These are phyloP conservation scores for Temnothorax rugatulus DNA, from an alignment of 2,888 invertebrate species.

Conservation along the genomic window DNA sequence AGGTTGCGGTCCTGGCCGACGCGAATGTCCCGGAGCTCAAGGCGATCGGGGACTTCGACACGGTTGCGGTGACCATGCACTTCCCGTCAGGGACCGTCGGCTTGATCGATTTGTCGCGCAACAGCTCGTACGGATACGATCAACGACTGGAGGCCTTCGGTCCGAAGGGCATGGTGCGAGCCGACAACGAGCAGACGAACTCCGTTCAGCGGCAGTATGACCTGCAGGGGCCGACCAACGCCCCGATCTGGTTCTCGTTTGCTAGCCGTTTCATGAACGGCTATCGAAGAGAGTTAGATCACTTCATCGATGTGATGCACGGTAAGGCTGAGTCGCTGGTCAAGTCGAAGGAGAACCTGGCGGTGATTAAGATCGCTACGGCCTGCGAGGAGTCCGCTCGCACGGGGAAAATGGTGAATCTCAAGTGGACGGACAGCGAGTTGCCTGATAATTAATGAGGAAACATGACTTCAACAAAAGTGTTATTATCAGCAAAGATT, in stretches of 20 bases:
- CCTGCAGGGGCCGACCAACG: slow-evolving; percentile 84
- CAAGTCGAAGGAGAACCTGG: slow-evolving; percentile 87
- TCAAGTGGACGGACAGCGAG: slow-evolving; percentile 87
- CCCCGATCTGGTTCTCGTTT: slow-evolving; percentile 89
- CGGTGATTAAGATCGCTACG: slow-evolving; percentile 88
- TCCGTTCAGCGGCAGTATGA: slow-evolving; percentile 86
- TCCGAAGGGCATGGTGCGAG: slow-evolving; percentile 88
- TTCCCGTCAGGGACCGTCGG: slow-evolving; percentile 90
- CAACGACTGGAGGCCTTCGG: slow-evolving; percentile 90
- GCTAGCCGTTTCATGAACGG: slow-evolving; percentile 88
- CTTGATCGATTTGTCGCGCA: slow-evolving; percentile 89
- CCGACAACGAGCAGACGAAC: slow-evolving; percentile 88
- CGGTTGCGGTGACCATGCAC: slow-evolving; percentile 88
- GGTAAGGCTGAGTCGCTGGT: slow-evolving; percentile 86
- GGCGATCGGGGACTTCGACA: slow-evolving; percentile 89
- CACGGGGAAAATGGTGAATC: slow-evolving; percentile 87
- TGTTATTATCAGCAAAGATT: not conserved
- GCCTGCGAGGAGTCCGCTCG: slow-evolving; percentile 88
- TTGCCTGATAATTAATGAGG: slow-evolving; percentile 79
- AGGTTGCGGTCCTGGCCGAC: slow-evolving; percentile 79
- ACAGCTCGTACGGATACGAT: slow-evolving; percentile 90
- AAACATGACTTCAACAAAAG: not conserved
- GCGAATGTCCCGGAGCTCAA: slow-evolving; percentile 89
- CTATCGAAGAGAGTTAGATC: slow-evolving; percentile 88
- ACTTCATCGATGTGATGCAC: slow-evolving; percentile 88